These are phyloP conservation scores for Puma concolor DNA, from an alignment of 2,113 vertebrate genomes.

Conservation along the genomic window DNA sequence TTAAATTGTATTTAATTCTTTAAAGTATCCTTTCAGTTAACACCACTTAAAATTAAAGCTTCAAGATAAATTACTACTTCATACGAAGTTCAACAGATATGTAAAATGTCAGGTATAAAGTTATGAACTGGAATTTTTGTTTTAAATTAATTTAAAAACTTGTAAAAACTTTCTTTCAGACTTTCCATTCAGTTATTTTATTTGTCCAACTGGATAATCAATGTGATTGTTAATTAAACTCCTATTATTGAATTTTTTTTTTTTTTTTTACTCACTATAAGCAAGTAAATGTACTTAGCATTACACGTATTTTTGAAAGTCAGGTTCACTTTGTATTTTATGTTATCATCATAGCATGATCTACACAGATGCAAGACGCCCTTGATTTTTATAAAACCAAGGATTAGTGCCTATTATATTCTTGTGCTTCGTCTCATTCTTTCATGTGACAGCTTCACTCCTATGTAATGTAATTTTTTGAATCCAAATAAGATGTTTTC, in stretches of 20 bases:
- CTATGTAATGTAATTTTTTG: constrained; percentile 25
- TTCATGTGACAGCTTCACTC: constrained; percentile 24
- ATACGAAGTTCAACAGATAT: background rate
- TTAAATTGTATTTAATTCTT: constrained; percentile 2
- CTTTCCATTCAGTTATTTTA: background rate
- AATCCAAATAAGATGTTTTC: constrained; percentile 62
- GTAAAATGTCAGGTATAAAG: background rate
- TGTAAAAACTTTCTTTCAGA: background rate
- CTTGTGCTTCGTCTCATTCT: constrained; percentile 1
- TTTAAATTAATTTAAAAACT: background rate
- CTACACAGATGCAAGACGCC: background rate
- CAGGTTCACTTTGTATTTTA: background rate
- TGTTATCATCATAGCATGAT: background rate
- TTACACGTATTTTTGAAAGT: background rate
- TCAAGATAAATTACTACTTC: background rate
- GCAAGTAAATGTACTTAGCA: background rate
- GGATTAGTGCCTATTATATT: constrained; percentile 18
- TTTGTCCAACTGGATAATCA: background rate
- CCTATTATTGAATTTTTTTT: background rate
- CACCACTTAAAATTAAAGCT: background rate
- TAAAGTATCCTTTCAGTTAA: background rate
- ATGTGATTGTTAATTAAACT: background rate
- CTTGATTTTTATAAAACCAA: constrained; percentile 57
- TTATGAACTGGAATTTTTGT: background rate
- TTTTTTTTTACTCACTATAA: background rate